Evolutionary conservation across 1,140 invertebrate genomes (phyloP), one percentile per base, ranked within the genome.

Genomic region (Saccostrea cuccullata): DNA sequence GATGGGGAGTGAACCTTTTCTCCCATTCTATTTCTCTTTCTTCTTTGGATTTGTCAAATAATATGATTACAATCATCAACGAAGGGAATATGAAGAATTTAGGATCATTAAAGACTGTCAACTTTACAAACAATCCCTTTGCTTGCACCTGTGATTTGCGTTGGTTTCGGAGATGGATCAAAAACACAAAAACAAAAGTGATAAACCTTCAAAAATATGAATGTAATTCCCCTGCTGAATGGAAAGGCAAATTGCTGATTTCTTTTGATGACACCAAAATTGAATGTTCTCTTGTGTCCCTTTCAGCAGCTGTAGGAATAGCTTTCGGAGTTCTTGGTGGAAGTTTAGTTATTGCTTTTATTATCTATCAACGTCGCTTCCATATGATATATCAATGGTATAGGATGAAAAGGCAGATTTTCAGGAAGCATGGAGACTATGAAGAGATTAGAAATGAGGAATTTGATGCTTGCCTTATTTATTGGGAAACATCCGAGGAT

Each of bases 101-200:
- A 0, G 12, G 55, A n/a, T 64, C 84, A 11, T 36, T 77, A n/a
- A 40, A 89, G 55, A 87, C 83, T 55, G 86, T 93, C 1, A 90
- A 93, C 87, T 85, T 93, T 13, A 87, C 86, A 0, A 85, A 87
- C 6, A 93, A 92, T 73, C 93, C 92, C 0, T 93, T 93, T 73
- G 87, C 89, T 11, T 93, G 93, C 82, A 91, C 90, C 1, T 93
- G 93, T 87, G 92, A 93, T 55, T 84, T 92, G 11, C 84, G 90
- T 2, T 93, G 93, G 93, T 93, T 93, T 70, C 82, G 93, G 20
- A 87, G 90, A 13, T 93, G 92, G 92, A 85, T 93, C 0, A 89
- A 92, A 55, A 90, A 67, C 15, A 93, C 92, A 13, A 85, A 84
- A 0, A 84, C 92, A 4, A 13, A n/a, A 0, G n/a, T 93, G 36